Percentiles rank a stretch among this genome's conserved stretches.
These are phyloP conservation scores for Onychomys torridus DNA, from an alignment of 2,797 vertebrate species.

Conservation along the genomic window DNA sequence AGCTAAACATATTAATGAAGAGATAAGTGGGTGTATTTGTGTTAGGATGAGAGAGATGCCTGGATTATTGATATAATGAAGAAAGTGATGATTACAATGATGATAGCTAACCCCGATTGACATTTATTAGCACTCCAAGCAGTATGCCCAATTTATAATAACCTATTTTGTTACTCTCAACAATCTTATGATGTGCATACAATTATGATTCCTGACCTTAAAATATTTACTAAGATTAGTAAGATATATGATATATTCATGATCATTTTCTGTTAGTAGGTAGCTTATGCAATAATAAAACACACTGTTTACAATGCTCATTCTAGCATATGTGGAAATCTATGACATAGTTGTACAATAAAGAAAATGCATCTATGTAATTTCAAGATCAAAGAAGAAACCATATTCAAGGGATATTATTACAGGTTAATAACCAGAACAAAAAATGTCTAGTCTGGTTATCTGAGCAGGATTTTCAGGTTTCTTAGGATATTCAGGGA, in stretches of 20 bases:
- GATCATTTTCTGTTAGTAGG: not conserved
- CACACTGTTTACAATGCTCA: not conserved
- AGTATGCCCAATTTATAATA: too few relatives aligned
- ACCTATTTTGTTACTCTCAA: not conserved
- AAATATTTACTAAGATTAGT: not conserved
- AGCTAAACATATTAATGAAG: not conserved
- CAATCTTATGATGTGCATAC: not conserved
- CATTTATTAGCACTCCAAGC: not conserved
- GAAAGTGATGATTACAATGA: too few relatives aligned
- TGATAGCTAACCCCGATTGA: not conserved
- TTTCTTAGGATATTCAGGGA: not conserved
- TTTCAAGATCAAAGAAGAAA: not conserved
- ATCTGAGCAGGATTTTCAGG: not conserved
- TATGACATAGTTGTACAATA: not conserved
- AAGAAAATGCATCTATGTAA: not conserved
- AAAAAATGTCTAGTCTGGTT: not conserved
- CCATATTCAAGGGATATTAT: fast-evolving
- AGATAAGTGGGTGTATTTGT: not conserved
- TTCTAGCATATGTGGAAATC: not conserved
- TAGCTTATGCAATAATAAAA: not conserved
- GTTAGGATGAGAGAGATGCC: not conserved
- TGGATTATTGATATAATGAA: not conserved
- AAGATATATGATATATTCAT: not conserved
- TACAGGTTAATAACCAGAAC: not conserved
- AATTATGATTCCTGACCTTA: not conserved